Conservation (phyloP, 2,888 invertebrate species). For the Stenodema calcarata region DNA sequence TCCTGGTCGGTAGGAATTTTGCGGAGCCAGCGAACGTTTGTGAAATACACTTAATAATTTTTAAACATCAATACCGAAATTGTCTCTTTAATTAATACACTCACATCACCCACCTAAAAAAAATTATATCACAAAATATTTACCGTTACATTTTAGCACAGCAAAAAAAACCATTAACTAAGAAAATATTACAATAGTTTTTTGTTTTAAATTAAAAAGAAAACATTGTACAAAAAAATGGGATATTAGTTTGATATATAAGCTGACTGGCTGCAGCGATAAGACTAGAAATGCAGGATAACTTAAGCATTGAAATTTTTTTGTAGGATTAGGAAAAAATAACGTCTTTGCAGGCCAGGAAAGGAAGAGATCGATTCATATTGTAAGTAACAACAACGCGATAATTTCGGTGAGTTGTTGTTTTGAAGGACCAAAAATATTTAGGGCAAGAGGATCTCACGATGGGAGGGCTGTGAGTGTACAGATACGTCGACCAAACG, state of each 20-base stretch:
- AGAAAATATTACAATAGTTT: slow-evolving; percentile 6
- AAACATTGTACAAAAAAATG: slow-evolving; percentile 37
- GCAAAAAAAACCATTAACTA: slow-evolving; percentile 28
- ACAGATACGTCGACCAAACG: background rate
- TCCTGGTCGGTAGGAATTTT: background rate
- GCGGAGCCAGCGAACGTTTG: background rate
- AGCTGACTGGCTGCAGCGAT: slow-evolving; percentile 50
- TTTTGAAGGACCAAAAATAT: background rate
- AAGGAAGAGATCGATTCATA: slow-evolving; percentile 32
- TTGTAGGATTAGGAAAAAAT: background rate
- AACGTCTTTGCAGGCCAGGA: slow-evolving; percentile 27
- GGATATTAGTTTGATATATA: slow-evolving; percentile 48
- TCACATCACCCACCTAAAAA: slow-evolving; percentile 25
- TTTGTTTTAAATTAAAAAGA: slow-evolving; percentile 24
- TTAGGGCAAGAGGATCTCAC: background rate
- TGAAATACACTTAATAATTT: background rate
- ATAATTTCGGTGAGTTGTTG: background rate
- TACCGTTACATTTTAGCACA: slow-evolving; percentile 13
- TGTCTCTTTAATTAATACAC: slow-evolving; percentile 3
- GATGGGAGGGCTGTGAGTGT: slow-evolving; percentile 16
- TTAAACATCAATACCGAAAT: background rate
- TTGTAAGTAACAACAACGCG: background rate
- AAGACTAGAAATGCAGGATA: slow-evolving; percentile 53
- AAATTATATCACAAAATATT: slow-evolving; percentile 16
- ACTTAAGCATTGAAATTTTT: slow-evolving; percentile 40